Base-by-base conservation (phyloP, 2,113 vertebrate genomes). In the Mormoops blainvillei region DNA sequence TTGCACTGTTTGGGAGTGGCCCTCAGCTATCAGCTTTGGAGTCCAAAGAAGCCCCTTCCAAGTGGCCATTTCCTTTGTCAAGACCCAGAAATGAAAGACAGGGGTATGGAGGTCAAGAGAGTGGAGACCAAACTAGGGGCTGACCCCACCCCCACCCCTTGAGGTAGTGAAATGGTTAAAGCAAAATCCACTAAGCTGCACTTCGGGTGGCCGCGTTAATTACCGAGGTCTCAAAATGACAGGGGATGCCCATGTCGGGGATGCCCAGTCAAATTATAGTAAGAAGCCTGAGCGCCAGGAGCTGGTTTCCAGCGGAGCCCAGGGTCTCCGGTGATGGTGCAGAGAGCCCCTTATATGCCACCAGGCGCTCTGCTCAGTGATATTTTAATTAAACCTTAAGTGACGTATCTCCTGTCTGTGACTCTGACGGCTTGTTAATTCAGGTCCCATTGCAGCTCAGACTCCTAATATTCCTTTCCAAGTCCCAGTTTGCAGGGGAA, bases 341-440 rank as follows among this genome's bases (percentile, higher is more conserved):
- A 1, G 5, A 74, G 71, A 82, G 92, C 77, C 50, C 90, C 74
- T 90, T 19, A 31, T 33, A 16, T 56, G 78, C 92, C 92, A 83
- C 31, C 20, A 74, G 93, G 81, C 87, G 76, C 4, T 20, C 78
- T 33, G 41, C 86, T 87, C 95, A 91, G 91, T 70, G 95, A 84
- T 91, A 70, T 82, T 94, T 95, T 96, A 94, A 96, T 95, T 96
- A 96, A 96, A 94, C 76, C 91, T 84, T 56, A 82, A 84, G 87
- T 93, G 91, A 96, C 80, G 54, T 54, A 77, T 77, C 96, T 96
- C 94, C 97, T 97, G 93, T 83, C 95, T 89, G 86, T 71, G 91
- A 76, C 82, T 92, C 88, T 94, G 92, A 93, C 0, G 43, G 91
- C 80, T 81, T 96, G 96, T 96, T 87, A 83, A 93, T 94, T 94